phyloP scores from a whole-genome alignment of 2,888 invertebrate species.

The Erynnis tages region DNA sequence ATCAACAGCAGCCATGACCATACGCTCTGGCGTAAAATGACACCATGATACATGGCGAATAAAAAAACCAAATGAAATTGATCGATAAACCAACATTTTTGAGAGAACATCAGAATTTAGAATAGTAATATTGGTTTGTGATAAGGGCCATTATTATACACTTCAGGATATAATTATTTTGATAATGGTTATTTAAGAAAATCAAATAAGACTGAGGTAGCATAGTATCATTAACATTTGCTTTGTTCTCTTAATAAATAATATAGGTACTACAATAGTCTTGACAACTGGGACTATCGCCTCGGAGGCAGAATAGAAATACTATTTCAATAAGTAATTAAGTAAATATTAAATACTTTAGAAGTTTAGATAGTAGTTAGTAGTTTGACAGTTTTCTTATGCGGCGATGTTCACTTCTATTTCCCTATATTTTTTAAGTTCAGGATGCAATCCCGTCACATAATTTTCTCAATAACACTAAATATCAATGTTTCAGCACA shows the following conservation, averaged over 20 bases:
- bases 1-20: neutral
- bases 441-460: neutral
- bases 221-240: no score
- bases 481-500: no score
- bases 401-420: neutral
- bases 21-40: neutral
- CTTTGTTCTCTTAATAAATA: no score
- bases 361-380: no score
- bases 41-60: slow-evolving; percentile 4
- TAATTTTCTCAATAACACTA: neutral
- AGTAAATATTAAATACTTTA: no score
- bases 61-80: neutral
- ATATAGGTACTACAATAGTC: no score
- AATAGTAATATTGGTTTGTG: no score
- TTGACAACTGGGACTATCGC: neutral
- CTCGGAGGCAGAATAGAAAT: neutral
- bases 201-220: no score
- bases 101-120: neutral
- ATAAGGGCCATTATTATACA: no score
- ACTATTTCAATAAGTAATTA: no score
- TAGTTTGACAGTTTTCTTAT: neutral
- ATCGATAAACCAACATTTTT: neutral
- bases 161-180: no score
- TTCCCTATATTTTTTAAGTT: neutral
- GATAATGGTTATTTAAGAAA: no score